phyloP scores from a whole-genome alignment of 2,888 invertebrate species.

The Coleophora deauratella region DNA sequence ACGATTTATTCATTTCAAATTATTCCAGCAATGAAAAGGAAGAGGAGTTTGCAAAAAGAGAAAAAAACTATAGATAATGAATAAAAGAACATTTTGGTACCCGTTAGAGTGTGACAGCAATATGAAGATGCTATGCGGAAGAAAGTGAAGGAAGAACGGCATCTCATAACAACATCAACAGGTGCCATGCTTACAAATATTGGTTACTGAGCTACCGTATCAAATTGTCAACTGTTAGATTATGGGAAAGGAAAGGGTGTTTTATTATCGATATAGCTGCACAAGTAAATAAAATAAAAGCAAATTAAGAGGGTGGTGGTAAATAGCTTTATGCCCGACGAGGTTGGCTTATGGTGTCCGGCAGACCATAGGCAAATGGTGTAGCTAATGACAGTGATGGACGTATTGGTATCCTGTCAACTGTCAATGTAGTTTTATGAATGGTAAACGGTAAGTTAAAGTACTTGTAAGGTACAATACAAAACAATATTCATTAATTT shows the following conservation, averaged over 20 bases:
- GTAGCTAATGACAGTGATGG: too few species aligned
- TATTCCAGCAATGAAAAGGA: slow-evolving; percentile 45
- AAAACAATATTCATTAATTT: too few species aligned
- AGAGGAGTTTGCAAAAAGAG: slow-evolving; percentile 41
- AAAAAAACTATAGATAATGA: slow-evolving; percentile 34
- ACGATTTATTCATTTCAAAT: slow-evolving; percentile 55
- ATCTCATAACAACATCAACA: slow-evolving; percentile 40
- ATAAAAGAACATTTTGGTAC: slow-evolving; percentile 33
- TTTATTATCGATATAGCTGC: too few species aligned
- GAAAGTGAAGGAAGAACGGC: slow-evolving; percentile 42
- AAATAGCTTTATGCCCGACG: not conserved
- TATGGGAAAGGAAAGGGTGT: slow-evolving; percentile 17
- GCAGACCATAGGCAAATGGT: not conserved
- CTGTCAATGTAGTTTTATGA: slow-evolving; percentile 5
- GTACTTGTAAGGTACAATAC: too few species aligned
- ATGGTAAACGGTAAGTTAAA: too few species aligned
- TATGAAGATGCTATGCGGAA: slow-evolving; percentile 39
- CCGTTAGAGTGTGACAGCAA: slow-evolving; percentile 54
- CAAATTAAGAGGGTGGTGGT: not conserved
- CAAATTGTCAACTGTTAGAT: slow-evolving; percentile 32
- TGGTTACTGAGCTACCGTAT: slow-evolving; percentile 45
- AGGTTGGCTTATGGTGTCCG: not conserved
- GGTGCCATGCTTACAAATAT: slow-evolving; percentile 32
- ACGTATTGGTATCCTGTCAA: not conserved
- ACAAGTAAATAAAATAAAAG: too few species aligned